phyloP scores from a whole-genome alignment of 2,888 invertebrate genomes.

The Trachelus tabidus region DNA sequence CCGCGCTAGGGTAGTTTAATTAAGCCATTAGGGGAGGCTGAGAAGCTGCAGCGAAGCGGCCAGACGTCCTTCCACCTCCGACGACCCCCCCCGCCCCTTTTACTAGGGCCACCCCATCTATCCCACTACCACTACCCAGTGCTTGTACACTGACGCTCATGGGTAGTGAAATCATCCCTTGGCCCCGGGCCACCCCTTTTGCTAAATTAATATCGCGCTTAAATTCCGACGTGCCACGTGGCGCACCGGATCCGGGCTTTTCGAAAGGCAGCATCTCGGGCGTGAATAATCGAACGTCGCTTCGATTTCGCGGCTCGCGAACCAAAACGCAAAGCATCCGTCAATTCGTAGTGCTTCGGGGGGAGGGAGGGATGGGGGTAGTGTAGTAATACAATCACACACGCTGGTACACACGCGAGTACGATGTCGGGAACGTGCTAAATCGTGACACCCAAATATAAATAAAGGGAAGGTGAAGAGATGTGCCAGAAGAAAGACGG shows the following conservation, averaged over 20 bases:
- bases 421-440: not conserved
- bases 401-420: not conserved
- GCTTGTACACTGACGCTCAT: not conserved
- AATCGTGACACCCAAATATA: not conserved
- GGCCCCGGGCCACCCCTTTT: constrained; percentile 30
- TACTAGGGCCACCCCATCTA: constrained; percentile 23
- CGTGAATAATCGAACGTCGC: constrained; percentile 20
- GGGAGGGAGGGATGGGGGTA: too few species aligned
- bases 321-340: not conserved
- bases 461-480: not conserved
- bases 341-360: not conserved
- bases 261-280: not conserved
- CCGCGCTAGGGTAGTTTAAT: constrained; percentile 62
- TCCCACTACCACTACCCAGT: not conserved
- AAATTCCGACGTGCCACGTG: constrained; percentile 22
- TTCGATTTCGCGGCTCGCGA: constrained; percentile 22
- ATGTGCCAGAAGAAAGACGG: not conserved
- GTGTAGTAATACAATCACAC: not conserved
- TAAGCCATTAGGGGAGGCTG: constrained; percentile 64
- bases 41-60: constrained; percentile 47
- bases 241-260: not conserved
- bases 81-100: constrained; percentile 28
- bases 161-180: constrained; percentile 1
- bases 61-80: constrained; percentile 26
- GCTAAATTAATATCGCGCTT: constrained; percentile 61